phyloP scores from a whole-genome alignment of 1,140 invertebrate genomes.

The Zelostemma sp. region DNA sequence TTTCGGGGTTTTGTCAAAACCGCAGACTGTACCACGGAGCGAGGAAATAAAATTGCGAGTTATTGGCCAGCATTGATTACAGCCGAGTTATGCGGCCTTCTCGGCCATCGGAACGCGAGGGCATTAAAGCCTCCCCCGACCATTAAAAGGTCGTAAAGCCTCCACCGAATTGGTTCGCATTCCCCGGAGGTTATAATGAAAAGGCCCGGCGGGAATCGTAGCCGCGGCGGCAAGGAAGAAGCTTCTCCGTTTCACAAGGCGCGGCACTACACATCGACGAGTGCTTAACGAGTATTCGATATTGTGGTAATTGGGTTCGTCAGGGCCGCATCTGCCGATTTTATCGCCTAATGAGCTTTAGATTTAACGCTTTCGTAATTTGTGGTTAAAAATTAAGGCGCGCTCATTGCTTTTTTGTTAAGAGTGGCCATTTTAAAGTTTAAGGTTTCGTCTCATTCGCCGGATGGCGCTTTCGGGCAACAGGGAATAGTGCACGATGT shows the following conservation, averaged over 20 bases:
- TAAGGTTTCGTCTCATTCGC: no score
- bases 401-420: background rate
- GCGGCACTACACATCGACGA: slow-evolving; percentile 45
- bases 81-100: background rate
- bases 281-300: slow-evolving; percentile 57
- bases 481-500: no score
- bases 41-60: slow-evolving; percentile 44
- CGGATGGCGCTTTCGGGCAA: no score
- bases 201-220: background rate
- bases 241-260: background rate
- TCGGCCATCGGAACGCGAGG: background rate
- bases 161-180: slow-evolving; percentile 1
- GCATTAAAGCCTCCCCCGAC: slow-evolving; percentile 50
- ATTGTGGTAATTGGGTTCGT: slow-evolving; percentile 48
- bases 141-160: slow-evolving; percentile 57
- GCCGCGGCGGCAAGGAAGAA: background rate
- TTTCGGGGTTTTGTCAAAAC: slow-evolving; percentile 20
- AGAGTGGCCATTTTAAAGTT: no score
- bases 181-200: slow-evolving; percentile 7
- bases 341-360: slow-evolving; percentile 44
- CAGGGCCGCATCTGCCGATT: slow-evolving; percentile 11
- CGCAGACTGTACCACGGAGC: slow-evolving; percentile 11
- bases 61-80: slow-evolving; percentile 48
- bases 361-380: slow-evolving; percentile 14
- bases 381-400: background rate